A percentile compares a stretch with the other conserved stretches of the same genome.
Conservation (phyloP, 2,113 vertebrate genomes). For the Formicarius rufipectus region DNA sequence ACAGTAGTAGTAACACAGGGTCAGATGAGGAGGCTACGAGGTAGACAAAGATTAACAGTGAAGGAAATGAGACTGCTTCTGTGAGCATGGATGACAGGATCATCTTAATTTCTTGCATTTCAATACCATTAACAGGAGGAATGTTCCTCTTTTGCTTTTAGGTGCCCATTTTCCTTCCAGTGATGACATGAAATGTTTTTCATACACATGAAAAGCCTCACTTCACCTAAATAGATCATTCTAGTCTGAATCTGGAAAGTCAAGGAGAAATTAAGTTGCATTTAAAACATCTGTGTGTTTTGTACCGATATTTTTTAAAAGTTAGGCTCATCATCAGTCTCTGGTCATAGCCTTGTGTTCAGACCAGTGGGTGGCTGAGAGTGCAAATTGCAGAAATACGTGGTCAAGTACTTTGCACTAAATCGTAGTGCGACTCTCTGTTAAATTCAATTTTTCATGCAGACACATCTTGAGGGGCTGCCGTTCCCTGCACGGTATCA, state of each 20-base stretch:
- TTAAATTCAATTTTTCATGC: conserved; percentile 52
- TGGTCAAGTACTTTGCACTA: neutral
- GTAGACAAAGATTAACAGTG: neutral
- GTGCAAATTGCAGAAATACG: neutral
- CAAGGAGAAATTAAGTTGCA: neutral
- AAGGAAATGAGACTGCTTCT: neutral
- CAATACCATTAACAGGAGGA: neutral
- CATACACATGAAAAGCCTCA: neutral
- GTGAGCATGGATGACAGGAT: neutral
- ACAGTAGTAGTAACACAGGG: fast-evolving
- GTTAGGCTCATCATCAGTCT: neutral
- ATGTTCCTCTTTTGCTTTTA: neutral
- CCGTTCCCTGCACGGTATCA: neutral
- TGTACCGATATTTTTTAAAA: neutral
- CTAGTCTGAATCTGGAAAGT: neutral
- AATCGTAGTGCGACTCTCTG: neutral
- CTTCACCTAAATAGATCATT: neutral
- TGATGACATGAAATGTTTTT: neutral
- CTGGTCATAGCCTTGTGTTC: neutral
- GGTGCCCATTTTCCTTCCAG: neutral
- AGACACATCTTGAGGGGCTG: conserved; percentile 1
- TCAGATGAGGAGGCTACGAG: neutral
- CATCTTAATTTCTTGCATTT: conserved; percentile 1
- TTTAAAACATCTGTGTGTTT: neutral
- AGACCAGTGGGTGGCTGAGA: neutral